Evolutionary conservation across 2,797 vertebrate genomes (phyloP), one percentile per base, ranked within the genome.

Genomic region (Nyctalus aviator): DNA sequence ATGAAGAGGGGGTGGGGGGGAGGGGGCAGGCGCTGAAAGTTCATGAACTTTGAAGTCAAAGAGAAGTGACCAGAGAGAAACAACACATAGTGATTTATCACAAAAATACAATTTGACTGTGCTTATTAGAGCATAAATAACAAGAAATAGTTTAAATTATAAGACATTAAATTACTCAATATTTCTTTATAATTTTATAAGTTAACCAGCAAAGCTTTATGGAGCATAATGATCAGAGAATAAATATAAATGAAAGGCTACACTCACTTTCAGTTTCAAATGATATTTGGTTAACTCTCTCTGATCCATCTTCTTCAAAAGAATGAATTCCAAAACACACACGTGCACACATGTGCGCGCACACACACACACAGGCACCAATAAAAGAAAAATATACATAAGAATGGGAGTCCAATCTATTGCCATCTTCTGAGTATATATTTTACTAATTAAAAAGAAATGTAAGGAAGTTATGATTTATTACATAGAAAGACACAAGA

Each of bases 81-180:
- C 32, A 59, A 73, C 18, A 48, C 0, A 30, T 13, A 55, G 41
- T 57, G 23, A 41, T 44, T 81, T 72, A 64, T 25, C 35, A 89
- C n/a, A 79, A 75, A 23, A 83, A 75, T 50, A 27, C 8, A 84
- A 71, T 53, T 83, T 50, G 62, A 75, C 69, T 85, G 23, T 68
- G 27, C 20, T 76, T 72, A 78, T 32, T 62, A 85, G 44, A 79
- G 27, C 30, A 89, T 66, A 20, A 78, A 66, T 68, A 84, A 75
- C 2, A 94, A 59, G 6, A 88, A 93, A 92, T 64, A 79, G 68
- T 69, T 37, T 48, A 73, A 90, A 62, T 83, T 62, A 83, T 32
- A 35, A 87, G 84, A 57, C 12, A 77, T 37, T 53, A 75, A 91
- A 86, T 86, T 48, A 57, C 71, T 96, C 64, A 69, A 9, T 76